A percentile compares a stretch with the other conserved stretches of the same genome.
phyloP scores from a whole-genome alignment of 2,797 vertebrate genomes.

The Enteromius argenteus region DNA sequence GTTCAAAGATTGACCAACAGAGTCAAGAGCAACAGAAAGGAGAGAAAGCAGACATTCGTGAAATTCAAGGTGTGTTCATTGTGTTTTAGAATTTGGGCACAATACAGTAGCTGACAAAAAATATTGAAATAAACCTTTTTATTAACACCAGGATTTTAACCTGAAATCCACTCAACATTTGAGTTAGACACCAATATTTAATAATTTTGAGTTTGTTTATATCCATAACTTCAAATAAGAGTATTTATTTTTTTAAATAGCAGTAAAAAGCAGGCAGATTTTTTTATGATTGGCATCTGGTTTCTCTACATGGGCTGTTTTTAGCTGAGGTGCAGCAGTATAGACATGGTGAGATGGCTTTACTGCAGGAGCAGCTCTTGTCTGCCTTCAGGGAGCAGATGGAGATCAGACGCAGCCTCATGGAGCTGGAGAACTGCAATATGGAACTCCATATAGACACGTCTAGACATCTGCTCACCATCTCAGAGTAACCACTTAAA shows the following conservation, averaged over 20 bases:
- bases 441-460: constrained; percentile 88
- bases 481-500: constrained; percentile 79
- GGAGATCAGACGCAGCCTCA: constrained; percentile 83
- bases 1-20: constrained; percentile 83
- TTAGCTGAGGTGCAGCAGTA: constrained; percentile 86
- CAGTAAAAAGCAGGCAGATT: background rate
- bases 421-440: constrained; percentile 86
- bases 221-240: background rate
- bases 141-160: too few species aligned
- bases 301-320: constrained; percentile 4
- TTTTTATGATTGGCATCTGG: background rate
- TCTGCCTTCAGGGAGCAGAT: constrained; percentile 87
- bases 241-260: background rate
- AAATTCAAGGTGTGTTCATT: constrained; percentile 79
- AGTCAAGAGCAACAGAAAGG: constrained; percentile 70
- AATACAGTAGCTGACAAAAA: background rate
- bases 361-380: constrained; percentile 83
- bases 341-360: constrained; percentile 79
- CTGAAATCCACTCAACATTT: too few species aligned
- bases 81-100: background rate
- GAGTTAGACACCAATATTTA: background rate
- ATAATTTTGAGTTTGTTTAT: background rate
- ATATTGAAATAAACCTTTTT: background rate
- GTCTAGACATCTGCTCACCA: constrained; percentile 85
- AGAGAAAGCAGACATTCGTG: constrained; percentile 76